Conservation (phyloP, 2,888 invertebrate genomes). For the Drosophila neonasuta region DNA sequence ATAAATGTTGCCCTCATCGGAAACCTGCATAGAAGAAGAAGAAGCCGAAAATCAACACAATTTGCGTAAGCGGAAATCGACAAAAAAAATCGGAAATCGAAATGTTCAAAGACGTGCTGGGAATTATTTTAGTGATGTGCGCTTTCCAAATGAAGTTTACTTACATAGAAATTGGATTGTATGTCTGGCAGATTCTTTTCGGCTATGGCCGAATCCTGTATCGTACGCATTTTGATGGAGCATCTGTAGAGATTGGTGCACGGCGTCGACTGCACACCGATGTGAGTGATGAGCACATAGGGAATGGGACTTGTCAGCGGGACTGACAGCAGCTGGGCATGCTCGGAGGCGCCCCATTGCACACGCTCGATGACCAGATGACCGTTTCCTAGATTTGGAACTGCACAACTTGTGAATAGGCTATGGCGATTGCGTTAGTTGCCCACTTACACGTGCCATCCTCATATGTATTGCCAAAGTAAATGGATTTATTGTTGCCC, state of each 20-base stretch:
- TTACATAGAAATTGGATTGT: slow-evolving; percentile 81
- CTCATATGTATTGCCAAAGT: slow-evolving; percentile 81
- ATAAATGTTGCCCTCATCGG: slow-evolving; percentile 84
- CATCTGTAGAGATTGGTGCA: slow-evolving; percentile 82
- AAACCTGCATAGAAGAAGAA: slow-evolving; percentile 76
- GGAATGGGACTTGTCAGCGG: slow-evolving; percentile 81
- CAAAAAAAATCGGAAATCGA: slow-evolving; percentile 26
- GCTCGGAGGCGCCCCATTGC: slow-evolving; percentile 81
- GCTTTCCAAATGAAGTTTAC: slow-evolving; percentile 35
- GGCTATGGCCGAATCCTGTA: slow-evolving; percentile 83
- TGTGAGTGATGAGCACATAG: slow-evolving; percentile 83
- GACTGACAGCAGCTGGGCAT: slow-evolving; percentile 58
- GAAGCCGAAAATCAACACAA: slow-evolving; percentile 15
- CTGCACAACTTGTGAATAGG: slow-evolving; percentile 72
- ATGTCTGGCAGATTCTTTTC: slow-evolving; percentile 82
- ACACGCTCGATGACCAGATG: slow-evolving; percentile 80
- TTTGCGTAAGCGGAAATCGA: slow-evolving; percentile 52
- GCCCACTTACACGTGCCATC: slow-evolving; percentile 80
- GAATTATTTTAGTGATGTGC: slow-evolving; percentile 15
- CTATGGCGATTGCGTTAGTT: slow-evolving; percentile 37
- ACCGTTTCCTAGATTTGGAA: slow-evolving; percentile 82
- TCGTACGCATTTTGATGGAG: slow-evolving; percentile 82
- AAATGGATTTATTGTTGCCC: slow-evolving; percentile 58
- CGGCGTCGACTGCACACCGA: slow-evolving; percentile 81
- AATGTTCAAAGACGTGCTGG: slow-evolving; percentile 51